Evolutionary conservation across 2,113 vertebrate species (phyloP).

Genomic region (Microcebus tavaratra): DNA sequence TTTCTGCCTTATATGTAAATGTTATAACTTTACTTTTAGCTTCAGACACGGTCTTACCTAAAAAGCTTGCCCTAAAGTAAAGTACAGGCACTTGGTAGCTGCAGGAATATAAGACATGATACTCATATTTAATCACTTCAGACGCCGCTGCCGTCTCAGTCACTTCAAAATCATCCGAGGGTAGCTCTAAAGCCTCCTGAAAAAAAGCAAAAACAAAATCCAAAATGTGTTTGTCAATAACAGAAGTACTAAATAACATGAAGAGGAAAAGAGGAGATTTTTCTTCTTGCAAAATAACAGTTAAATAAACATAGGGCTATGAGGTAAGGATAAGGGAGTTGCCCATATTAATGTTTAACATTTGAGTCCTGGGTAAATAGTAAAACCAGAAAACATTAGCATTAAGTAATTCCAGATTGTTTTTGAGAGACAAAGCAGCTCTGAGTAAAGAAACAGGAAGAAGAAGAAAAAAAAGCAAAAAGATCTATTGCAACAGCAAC

Average conservation of each 20-base stretch:
- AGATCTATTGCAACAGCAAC: conserved; percentile 48
- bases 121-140: conserved; percentile 90
- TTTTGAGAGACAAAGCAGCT: conserved; percentile 64
- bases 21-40: conserved; percentile 47
- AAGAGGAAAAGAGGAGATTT: not conserved
- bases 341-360: conserved; percentile 21
- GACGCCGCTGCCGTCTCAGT: conserved; percentile 4
- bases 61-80: conserved; percentile 93
- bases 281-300: conserved; percentile 21
- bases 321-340: conserved; percentile 63
- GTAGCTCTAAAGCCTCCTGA: conserved; percentile 78
- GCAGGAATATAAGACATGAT: conserved; percentile 93
- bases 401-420: conserved; percentile 64
- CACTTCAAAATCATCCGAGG: conserved; percentile 75
- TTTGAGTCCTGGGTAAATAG: conserved; percentile 58
- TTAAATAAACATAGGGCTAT: conserved; percentile 55
- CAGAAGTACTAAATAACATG: not conserved
- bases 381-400: conserved; percentile 62
- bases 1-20: conserved; percentile 50
- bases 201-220: conserved; percentile 71
- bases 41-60: conserved; percentile 85
- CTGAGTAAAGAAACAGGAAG: conserved; percentile 54
- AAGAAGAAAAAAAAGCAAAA: not conserved
- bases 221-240: conserved; percentile 32
- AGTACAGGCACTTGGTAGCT: conserved; percentile 94